Evolutionary conservation across 2,113 vertebrate species (phyloP).

Genomic region (Myotis davidii): DNA sequence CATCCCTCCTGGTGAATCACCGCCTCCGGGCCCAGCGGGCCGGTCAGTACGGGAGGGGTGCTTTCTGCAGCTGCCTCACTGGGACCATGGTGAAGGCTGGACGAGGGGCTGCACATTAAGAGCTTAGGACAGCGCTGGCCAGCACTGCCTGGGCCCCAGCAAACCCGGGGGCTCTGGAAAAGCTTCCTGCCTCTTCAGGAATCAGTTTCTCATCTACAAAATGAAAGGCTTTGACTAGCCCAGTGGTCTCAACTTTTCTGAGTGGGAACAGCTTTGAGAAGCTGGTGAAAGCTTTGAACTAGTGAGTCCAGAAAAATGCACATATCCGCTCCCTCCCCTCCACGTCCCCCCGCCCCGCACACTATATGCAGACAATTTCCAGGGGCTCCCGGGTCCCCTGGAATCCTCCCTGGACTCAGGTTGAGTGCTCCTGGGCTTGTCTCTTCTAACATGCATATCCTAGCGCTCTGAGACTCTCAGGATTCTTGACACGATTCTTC

Average conservation of each 20-base stretch:
- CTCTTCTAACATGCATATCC: neutral
- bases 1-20: neutral
- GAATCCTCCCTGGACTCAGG: neutral
- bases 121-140: neutral
- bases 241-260: neutral
- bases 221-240: neutral
- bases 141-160: neutral
- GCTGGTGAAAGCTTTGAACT: neutral
- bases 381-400: neutral
- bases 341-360: no score
- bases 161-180: neutral
- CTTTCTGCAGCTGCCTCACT: neutral
- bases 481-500: neutral
- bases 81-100: neutral
- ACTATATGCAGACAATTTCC: neutral
- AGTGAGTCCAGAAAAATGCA: neutral
- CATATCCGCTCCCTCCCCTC: accelerated
- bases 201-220: neutral
- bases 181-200: neutral
- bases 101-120: neutral
- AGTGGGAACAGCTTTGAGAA: neutral
- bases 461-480: neutral
- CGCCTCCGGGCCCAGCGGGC: neutral
- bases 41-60: neutral
- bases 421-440: neutral